These are phyloP conservation scores for Rhagoletis pomonella DNA, from an alignment of 1,140 invertebrate genomes.

Conservation along the genomic window DNA sequence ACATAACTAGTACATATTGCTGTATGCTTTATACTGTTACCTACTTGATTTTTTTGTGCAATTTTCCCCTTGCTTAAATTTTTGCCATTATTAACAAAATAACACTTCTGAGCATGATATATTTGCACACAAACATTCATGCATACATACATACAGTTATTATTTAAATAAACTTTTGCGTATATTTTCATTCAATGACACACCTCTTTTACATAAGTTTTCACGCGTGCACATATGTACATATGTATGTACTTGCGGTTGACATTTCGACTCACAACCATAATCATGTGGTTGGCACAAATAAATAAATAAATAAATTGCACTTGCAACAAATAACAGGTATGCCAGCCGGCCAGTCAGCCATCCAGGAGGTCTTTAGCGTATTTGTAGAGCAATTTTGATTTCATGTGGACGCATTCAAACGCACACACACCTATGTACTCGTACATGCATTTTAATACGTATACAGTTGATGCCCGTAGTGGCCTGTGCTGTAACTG, in stretches of 20 bases:
- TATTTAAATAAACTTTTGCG: not conserved
- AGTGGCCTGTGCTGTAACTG: not conserved
- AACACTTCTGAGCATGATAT: no score
- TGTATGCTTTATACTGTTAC: no score
- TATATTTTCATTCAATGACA: not conserved
- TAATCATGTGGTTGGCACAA: constrained; percentile 37
- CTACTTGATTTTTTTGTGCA: no score
- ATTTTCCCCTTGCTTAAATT: no score
- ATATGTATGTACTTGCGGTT: not conserved
- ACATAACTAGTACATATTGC: no score
- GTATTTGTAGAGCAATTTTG: constrained; percentile 42
- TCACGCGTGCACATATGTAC: not conserved
- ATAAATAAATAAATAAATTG: constrained; percentile 51
- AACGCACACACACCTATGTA: not conserved
- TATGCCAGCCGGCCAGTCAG: not conserved
- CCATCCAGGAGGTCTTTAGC: not conserved
- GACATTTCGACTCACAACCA: constrained; percentile 44
- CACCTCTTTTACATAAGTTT: not conserved
- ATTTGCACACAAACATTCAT: no score
- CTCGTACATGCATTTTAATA: no score
- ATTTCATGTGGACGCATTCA: constrained; percentile 2
- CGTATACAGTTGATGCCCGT: no score
- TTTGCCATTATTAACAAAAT: no score
- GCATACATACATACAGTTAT: no score
- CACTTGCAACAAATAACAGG: constrained; percentile 27